phyloP scores from a whole-genome alignment of 53 echinoderm and acorn worm species.

The Arbacia lixula region DNA sequence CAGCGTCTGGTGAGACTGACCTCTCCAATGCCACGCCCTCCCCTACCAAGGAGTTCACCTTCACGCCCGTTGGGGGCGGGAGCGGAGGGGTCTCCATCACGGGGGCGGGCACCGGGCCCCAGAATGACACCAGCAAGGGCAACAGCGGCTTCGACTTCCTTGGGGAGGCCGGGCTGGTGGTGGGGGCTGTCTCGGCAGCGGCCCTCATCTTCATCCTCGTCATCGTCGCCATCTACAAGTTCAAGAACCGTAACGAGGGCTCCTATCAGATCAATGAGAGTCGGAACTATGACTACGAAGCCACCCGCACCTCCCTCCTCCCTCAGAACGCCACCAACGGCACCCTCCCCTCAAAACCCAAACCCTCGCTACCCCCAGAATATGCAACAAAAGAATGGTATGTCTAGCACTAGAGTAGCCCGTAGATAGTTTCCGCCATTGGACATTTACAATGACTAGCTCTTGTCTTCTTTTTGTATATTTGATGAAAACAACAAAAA shows the following conservation, averaged over 20 bases:
- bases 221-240: conserved; percentile 85
- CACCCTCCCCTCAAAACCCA: conserved; percentile 89
- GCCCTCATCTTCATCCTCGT: conserved; percentile 78
- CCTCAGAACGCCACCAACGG: conserved; percentile 81
- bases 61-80: conserved; percentile 41
- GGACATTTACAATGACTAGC: conserved; percentile 33
- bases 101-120: background rate
- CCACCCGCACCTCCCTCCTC: conserved; percentile 82
- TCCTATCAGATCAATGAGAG: conserved; percentile 99
- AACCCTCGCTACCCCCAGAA: conserved; percentile 94
- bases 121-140: background rate
- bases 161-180: conserved; percentile 84
- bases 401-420: conserved; percentile 65
- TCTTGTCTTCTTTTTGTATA: conserved; percentile 58
- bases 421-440: conserved; percentile 10
- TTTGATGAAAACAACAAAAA: conserved; percentile 14
- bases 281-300: conserved; percentile 87
- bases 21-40: conserved; percentile 22
- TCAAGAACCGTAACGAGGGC: conserved; percentile 96
- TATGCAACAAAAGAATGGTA: conserved; percentile 99
- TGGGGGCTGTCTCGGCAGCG: conserved; percentile 82
- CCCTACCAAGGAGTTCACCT: conserved; percentile 48
- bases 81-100: background rate
- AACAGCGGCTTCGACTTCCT: conserved; percentile 70
- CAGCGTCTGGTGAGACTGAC: conserved; percentile 46